These are phyloP conservation scores for Amphiprion percula DNA, from an alignment of 2,113 vertebrate genomes.

Conservation along the genomic window DNA sequence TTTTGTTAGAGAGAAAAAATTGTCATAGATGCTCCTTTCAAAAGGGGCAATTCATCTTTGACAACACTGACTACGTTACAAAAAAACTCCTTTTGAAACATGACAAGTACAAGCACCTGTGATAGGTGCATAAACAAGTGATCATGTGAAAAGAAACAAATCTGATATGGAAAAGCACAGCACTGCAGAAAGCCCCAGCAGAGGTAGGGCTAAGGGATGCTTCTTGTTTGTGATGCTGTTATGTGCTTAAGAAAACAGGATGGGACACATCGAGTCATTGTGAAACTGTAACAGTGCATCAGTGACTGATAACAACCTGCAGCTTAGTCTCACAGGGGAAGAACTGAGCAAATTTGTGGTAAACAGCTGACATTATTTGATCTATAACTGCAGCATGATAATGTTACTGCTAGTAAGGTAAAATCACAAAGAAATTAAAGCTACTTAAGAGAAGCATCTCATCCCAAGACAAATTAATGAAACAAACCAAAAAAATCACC, in stretches of 20 bases:
- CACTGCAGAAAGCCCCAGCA: conserved; percentile 17
- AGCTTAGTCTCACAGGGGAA: conserved; percentile 30
- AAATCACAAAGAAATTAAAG: background rate
- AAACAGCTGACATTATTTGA: conserved; percentile 10
- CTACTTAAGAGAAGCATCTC: too few species aligned
- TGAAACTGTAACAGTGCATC: conserved; percentile 43
- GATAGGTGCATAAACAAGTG: background rate
- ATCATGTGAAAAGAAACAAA: conserved; percentile 3
- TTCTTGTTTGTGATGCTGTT: background rate
- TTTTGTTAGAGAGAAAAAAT: background rate
- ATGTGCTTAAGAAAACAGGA: conserved; percentile 24
- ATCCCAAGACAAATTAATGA: too few species aligned
- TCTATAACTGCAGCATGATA: background rate
- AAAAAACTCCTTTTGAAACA: conserved; percentile 1
- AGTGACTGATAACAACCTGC: conserved; percentile 29
- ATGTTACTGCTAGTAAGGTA: background rate
- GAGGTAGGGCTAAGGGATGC: conserved; percentile 5
- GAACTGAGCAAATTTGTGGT: conserved; percentile 23
- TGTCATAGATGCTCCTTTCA: background rate
- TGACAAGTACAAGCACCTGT: background rate
- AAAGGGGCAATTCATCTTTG: background rate
- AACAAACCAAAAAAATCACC: too few species aligned
- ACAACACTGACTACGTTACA: background rate
- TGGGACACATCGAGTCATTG: conserved; percentile 41
- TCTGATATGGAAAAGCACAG: conserved; percentile 13